Evolutionary conservation across 2,888 invertebrate species (phyloP).

Genomic region (Heliconius ethilla): DNA sequence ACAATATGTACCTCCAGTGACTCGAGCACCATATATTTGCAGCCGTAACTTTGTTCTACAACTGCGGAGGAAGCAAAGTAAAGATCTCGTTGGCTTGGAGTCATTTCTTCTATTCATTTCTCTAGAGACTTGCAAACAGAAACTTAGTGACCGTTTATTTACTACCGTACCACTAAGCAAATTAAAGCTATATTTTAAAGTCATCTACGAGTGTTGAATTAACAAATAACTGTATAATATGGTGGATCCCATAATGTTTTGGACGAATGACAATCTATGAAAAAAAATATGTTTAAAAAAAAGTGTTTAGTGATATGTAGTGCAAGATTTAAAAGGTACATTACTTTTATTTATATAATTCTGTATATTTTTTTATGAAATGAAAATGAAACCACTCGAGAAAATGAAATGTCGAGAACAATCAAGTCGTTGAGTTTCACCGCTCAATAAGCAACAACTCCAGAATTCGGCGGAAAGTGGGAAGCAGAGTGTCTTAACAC

Average conservation of each 20-base stretch:
- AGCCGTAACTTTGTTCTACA: constrained; percentile 11
- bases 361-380: too few species aligned
- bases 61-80: neutral
- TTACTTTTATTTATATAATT: neutral
- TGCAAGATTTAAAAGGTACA: neutral
- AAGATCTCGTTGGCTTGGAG: neutral
- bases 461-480: too few species aligned
- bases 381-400: too few species aligned
- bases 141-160: neutral
- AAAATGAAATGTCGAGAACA: too few species aligned
- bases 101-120: constrained; percentile 18
- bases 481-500: too few species aligned
- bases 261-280: neutral
- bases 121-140: constrained; percentile 21
- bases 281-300: neutral
- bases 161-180: neutral
- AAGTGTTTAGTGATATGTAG: neutral
- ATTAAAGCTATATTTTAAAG: neutral
- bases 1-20: constrained; percentile 7
- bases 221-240: too few species aligned
- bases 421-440: too few species aligned
- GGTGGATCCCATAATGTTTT: neutral
- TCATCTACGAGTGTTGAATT: neutral
- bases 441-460: too few species aligned
- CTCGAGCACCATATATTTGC: constrained; percentile 8